Percentiles rank a stretch among this genome's conserved stretches.
phyloP scores from a whole-genome alignment of 2,113 vertebrate species.

The Thryonomys swinderianus region DNA sequence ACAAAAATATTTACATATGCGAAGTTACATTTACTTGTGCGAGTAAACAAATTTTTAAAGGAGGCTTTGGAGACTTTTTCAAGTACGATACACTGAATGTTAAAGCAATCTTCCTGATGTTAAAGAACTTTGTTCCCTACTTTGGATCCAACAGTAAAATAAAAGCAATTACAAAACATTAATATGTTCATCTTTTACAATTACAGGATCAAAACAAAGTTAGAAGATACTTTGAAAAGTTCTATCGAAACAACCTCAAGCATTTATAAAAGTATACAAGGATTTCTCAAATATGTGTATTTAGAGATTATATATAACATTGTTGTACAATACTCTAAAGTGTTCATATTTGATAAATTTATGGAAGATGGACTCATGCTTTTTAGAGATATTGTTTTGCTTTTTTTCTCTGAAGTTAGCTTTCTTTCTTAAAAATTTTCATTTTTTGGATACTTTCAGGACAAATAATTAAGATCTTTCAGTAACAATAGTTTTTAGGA shows the following conservation, averaged over 20 bases:
- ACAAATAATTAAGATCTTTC: slow-evolving; percentile 26
- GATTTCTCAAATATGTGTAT: slow-evolving; percentile 6
- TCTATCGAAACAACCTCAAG: slow-evolving; percentile 45
- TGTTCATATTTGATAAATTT: background rate
- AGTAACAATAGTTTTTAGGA: slow-evolving; percentile 6
- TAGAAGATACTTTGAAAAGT: slow-evolving; percentile 60
- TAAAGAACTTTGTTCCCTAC: slow-evolving; percentile 45
- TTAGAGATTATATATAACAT: background rate
- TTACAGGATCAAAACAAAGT: slow-evolving; percentile 44
- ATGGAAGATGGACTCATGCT: background rate
- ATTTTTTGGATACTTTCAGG: slow-evolving; percentile 53
- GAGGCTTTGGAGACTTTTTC: slow-evolving; percentile 2
- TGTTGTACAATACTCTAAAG: background rate
- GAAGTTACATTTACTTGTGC: slow-evolving; percentile 47
- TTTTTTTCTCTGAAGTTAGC: slow-evolving; percentile 15
- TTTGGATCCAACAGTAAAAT: slow-evolving; percentile 40
- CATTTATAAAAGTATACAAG: background rate
- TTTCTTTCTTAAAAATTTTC: background rate
- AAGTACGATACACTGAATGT: slow-evolving; percentile 3
- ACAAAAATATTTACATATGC: slow-evolving; percentile 5
- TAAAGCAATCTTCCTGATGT: slow-evolving; percentile 16
- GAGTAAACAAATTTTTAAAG: slow-evolving; percentile 38
- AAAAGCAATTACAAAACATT: slow-evolving; percentile 48
- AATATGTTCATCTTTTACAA: slow-evolving; percentile 1
- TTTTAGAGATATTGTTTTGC: background rate